Evolutionary conservation across 1,140 invertebrate genomes (phyloP).

Genomic region (Penaeus vannamei): DNA sequence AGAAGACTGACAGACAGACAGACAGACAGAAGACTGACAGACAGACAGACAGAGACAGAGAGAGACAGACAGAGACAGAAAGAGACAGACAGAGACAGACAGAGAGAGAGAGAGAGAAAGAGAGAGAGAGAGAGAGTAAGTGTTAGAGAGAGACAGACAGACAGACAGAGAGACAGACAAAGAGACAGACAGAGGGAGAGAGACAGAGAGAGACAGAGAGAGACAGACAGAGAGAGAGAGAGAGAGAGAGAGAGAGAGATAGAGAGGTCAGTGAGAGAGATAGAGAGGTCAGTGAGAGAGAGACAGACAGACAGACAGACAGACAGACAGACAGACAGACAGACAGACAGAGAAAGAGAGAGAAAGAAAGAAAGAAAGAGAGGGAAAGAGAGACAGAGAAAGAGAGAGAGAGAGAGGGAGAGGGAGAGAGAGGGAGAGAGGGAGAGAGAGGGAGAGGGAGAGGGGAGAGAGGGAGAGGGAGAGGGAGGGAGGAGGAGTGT

Average conservation of each 20-base stretch:
- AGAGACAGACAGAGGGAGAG: no score
- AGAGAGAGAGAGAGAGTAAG: background rate
- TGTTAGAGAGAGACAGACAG: no score
- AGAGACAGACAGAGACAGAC: background rate
- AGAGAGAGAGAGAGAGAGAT: constrained; percentile 1
- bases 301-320: no score
- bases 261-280: background rate
- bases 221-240: background rate
- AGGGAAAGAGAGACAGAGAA: no score
- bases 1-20: no score
- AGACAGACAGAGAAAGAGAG: no score
- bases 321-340: background rate
- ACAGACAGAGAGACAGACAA: no score
- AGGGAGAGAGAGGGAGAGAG: no score
- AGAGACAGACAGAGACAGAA: background rate
- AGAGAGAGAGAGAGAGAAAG: background rate
- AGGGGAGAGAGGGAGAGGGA: constrained; percentile 1
- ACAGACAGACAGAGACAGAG: no score
- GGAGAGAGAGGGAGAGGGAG: constrained; percentile 9
- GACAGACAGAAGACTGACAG: no score
- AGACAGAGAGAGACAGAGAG: background rate
- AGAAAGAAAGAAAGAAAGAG: no score
- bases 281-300: background rate
- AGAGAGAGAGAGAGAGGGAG: constrained; percentile 9
- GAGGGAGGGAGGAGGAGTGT: no score